These are phyloP conservation scores for Platycnemis pennipes DNA, from an alignment of 2,888 invertebrate species.

Conservation along the genomic window DNA sequence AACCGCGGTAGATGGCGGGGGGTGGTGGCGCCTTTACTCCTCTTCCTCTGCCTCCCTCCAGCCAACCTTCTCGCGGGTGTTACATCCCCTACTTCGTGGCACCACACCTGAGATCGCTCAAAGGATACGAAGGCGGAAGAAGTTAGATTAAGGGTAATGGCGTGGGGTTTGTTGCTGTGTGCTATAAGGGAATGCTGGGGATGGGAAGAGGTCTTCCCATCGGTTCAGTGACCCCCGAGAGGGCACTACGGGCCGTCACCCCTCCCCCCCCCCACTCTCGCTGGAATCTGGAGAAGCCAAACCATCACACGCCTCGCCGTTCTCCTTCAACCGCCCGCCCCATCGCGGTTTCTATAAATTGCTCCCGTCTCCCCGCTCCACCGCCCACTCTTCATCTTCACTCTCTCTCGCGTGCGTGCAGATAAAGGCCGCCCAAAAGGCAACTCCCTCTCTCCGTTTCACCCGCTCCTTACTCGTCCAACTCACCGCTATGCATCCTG, in stretches of 20 bases:
- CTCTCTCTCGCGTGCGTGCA: neutral
- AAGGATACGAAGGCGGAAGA: neutral
- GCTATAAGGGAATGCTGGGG: neutral
- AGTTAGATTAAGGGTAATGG: neutral
- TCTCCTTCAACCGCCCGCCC: neutral
- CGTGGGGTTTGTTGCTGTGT: neutral
- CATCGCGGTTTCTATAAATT: conserved; percentile 34
- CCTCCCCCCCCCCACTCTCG: neutral
- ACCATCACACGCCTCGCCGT: conserved; percentile 2
- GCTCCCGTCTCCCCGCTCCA: neutral
- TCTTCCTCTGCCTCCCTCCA: neutral
- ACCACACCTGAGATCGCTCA: conserved; percentile 6
- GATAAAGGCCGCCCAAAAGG: neutral
- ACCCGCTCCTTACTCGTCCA: no score
- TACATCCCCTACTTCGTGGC: neutral
- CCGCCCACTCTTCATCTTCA: conserved; percentile 10
- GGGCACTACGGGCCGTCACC: conserved; percentile 9
- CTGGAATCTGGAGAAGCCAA: neutral
- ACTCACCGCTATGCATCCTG: no score
- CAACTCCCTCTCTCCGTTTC: neutral
- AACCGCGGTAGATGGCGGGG: neutral
- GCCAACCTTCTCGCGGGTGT: neutral
- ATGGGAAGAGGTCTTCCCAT: neutral
- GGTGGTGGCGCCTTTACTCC: neutral
- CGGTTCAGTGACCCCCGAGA: conserved; percentile 48